These are phyloP conservation scores for Marasmarcha lunaedactyla DNA, from an alignment of 2,888 invertebrate genomes.

Conservation along the genomic window DNA sequence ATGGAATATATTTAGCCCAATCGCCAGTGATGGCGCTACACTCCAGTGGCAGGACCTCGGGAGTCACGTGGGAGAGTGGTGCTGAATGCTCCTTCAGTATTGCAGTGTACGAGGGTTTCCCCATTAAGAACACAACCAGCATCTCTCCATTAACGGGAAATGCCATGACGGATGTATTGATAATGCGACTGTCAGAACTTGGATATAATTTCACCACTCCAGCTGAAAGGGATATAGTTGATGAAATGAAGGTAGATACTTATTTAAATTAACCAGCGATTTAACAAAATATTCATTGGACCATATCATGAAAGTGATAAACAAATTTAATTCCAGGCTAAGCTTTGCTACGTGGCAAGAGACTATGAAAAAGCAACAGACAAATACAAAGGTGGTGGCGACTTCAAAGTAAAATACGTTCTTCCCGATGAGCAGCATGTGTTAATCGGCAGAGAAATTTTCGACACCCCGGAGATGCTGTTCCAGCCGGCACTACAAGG, in stretches of 20 bases:
- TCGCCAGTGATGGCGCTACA: slow-evolving; percentile 55
- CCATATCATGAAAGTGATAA: no score
- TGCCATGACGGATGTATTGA: slow-evolving; percentile 81
- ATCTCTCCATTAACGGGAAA: slow-evolving; percentile 88
- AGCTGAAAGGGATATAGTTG: slow-evolving; percentile 87
- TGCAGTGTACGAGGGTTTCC: slow-evolving; percentile 75
- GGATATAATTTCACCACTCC: slow-evolving; percentile 92
- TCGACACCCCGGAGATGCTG: slow-evolving; percentile 85
- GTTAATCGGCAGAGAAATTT: slow-evolving; percentile 82
- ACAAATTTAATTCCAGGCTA: slow-evolving; percentile 28
- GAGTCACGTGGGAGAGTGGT: slow-evolving; percentile 63
- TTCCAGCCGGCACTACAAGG: slow-evolving; percentile 86
- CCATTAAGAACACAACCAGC: slow-evolving; percentile 84
- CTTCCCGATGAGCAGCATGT: slow-evolving; percentile 87
- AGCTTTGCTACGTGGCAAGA: slow-evolving; percentile 33
- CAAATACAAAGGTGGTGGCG: slow-evolving; percentile 68
- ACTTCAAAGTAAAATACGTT: slow-evolving; percentile 83
- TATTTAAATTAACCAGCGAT: no score
- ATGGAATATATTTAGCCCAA: slow-evolving; percentile 51
- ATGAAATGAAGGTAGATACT: slow-evolving; percentile 94
- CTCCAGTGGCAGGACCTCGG: slow-evolving; percentile 63
- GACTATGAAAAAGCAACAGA: slow-evolving; percentile 28
- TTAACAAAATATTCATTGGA: slow-evolving; percentile 67
- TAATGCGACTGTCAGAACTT: slow-evolving; percentile 84
- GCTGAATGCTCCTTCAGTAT: slow-evolving; percentile 53